Conservation (phyloP, 2,797 vertebrate genomes). For the Periophthalmus magnuspinnatus region DNA sequence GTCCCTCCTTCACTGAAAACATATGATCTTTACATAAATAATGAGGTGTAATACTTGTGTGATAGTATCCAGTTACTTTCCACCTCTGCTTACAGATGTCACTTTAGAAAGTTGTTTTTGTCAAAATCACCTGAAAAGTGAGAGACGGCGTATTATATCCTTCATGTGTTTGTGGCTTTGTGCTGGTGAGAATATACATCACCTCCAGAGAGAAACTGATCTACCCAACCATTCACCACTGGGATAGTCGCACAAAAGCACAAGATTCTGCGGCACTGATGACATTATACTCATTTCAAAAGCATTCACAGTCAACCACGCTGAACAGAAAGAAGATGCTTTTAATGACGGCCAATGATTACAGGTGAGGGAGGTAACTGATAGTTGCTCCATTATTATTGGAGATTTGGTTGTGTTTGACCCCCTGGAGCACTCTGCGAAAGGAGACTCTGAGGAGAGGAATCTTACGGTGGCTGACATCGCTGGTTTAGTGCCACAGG, state of each 20-base stretch:
- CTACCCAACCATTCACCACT: conserved; percentile 73
- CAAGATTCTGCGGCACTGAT: conserved; percentile 82
- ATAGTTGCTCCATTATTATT: conserved; percentile 77
- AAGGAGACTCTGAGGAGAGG: conserved; percentile 55
- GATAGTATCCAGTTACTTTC: neutral
- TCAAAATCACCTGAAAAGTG: conserved; percentile 58
- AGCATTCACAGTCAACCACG: conserved; percentile 85
- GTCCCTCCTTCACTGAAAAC: neutral
- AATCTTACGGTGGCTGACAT: conserved; percentile 64
- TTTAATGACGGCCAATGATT: conserved; percentile 87
- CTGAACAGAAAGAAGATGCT: conserved; percentile 76
- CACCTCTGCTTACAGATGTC: conserved; percentile 5
- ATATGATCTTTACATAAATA: neutral
- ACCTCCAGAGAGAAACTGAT: conserved; percentile 78
- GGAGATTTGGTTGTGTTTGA: conserved; percentile 66
- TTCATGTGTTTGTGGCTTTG: conserved; percentile 80
- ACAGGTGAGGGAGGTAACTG: conserved; percentile 84
- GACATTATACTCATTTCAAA: conserved; percentile 85
- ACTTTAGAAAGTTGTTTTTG: conserved; percentile 26
- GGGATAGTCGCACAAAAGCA: conserved; percentile 82
- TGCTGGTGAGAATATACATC: conserved; percentile 79
- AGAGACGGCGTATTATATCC: conserved; percentile 64
- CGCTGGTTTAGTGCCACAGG: conserved; percentile 17
- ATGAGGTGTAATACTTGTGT: too few species aligned
- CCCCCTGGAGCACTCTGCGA: conserved; percentile 70